These are phyloP conservation scores for Deroplatys truncata DNA, from an alignment of 2,888 invertebrate species.

Conservation along the genomic window DNA sequence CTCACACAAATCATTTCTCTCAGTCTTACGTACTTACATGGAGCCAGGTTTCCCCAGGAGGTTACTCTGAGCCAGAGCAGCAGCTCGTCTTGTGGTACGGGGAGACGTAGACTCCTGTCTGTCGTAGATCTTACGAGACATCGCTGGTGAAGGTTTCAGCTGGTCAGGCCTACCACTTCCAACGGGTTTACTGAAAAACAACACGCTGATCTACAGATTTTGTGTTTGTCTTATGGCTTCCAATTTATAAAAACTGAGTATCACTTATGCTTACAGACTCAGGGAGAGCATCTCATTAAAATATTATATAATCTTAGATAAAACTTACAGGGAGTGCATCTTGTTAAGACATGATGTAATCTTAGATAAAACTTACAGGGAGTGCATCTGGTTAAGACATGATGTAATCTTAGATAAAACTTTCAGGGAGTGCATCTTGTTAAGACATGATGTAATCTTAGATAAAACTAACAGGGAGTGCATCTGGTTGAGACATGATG, in stretches of 20 bases:
- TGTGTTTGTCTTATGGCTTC: not conserved
- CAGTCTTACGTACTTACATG: constrained; percentile 35
- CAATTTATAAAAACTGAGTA: not conserved
- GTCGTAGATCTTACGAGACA: constrained; percentile 38
- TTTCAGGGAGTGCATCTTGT: too few relatives aligned
- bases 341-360: too few relatives aligned
- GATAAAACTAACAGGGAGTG: too few relatives aligned
- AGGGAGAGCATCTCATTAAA: too few relatives aligned
- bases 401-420: too few relatives aligned
- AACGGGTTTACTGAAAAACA: not conserved
- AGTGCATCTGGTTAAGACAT: too few relatives aligned
- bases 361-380: too few relatives aligned
- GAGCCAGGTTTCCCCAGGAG: constrained; percentile 37
- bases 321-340: too few relatives aligned
- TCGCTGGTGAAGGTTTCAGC: constrained; percentile 37
- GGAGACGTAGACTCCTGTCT: constrained; percentile 39
- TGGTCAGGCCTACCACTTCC: constrained; percentile 23
- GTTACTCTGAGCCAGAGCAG: constrained; percentile 30
- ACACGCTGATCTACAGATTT: not conserved
- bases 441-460: too few relatives aligned
- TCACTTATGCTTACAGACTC: too few relatives aligned
- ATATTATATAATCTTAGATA: too few relatives aligned
- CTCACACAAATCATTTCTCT: not conserved
- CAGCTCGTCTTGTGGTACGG: constrained; percentile 34
- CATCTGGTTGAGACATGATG: too few relatives aligned